Base-by-base conservation (phyloP, 2,888 invertebrate species). In the Sclerodermus sp. region DNA sequence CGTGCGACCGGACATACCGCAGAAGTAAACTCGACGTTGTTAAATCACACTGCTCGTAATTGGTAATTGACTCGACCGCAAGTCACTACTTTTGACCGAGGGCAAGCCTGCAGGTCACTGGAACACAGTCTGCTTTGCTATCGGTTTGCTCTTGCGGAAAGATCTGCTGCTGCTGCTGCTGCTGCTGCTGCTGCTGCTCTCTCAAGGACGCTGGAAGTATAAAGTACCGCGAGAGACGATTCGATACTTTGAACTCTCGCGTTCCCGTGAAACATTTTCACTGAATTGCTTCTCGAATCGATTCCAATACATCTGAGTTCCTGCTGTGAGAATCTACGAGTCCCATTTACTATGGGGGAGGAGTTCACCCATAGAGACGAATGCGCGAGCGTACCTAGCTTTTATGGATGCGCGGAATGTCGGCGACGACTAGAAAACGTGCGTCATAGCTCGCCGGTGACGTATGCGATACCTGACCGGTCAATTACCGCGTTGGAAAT, bases 1-100 rank as follows among this genome's bases (percentile, higher is more conserved):
- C 59, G 57, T 63, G 63, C 48, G 64, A 65, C 65, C 66, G 66
- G 63, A 58, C 61, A 62, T 55, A 45, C 38, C 51, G 58, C 45
- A 53, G 39, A 57, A 56, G 51, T 54, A 58, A 50, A 54, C 60
- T 66, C 63, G 56, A 49, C 45, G 56, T 45, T 38, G 44, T 47
- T 52, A 51, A 52, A 50, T 58, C 56, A 51, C 44, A 45, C 51
- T 15, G 13, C 47, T 48, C 53, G 54, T 61, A 66, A 66, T 63
- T 66, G 63, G 56, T 63, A 64, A 64, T 64, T 66, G 64, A 45
- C 50, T 47, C 55, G 53, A 41, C 57, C 51, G 51, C n/a, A n/a
- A n/a, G n/a, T n/a, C n/a, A n/a, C n/a, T n/a, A n/a, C n/a, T 57
- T 55, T 49, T 41, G 46, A 51, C 42, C 39, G 15, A 49, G 41